These are phyloP conservation scores for Yponomeuta sedellus DNA, from an alignment of 2,888 invertebrate genomes.

Conservation along the genomic window DNA sequence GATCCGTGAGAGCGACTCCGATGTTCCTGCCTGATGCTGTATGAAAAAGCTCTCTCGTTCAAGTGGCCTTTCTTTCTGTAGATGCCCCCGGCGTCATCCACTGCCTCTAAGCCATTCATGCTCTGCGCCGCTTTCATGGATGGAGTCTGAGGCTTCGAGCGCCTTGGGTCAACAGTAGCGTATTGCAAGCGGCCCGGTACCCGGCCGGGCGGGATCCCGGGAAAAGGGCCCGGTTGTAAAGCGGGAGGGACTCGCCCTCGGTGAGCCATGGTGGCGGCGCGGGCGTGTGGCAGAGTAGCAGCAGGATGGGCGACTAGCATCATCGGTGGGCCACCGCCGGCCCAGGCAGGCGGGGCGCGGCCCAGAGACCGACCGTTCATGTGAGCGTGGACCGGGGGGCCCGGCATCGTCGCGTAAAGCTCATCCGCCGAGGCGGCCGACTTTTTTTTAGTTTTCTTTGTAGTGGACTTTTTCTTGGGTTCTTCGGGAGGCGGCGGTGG, in stretches of 20 bases:
- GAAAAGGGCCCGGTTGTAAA: constrained; percentile 61
- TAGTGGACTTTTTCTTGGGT: constrained; percentile 77
- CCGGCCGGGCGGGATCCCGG: constrained; percentile 52
- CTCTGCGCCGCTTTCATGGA: constrained; percentile 81
- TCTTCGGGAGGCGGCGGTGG: constrained; percentile 85
- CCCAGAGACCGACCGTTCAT: constrained; percentile 65
- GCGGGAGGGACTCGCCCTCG: constrained; percentile 78
- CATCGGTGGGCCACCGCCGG: constrained; percentile 59
- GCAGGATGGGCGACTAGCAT: constrained; percentile 68
- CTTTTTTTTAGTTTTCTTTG: constrained; percentile 75
- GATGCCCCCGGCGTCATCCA: constrained; percentile 81
- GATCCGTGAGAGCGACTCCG: constrained; percentile 95
- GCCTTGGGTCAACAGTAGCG: constrained; percentile 79
- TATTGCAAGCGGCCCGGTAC: constrained; percentile 72
- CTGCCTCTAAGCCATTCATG: constrained; percentile 79
- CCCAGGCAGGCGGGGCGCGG: constrained; percentile 58
- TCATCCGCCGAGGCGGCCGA: constrained; percentile 77
- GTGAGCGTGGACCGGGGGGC: constrained; percentile 49
- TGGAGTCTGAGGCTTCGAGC: constrained; percentile 78
- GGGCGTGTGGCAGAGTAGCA: constrained; percentile 62
- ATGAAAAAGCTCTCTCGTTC: constrained; percentile 94
- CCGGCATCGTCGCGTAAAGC: constrained; percentile 75
- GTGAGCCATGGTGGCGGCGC: constrained; percentile 72
- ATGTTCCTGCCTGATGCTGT: constrained; percentile 95
- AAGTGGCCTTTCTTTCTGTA: constrained; percentile 93